phyloP scores from a whole-genome alignment of 1,140 invertebrate genomes.

The Panulirus ornatus region DNA sequence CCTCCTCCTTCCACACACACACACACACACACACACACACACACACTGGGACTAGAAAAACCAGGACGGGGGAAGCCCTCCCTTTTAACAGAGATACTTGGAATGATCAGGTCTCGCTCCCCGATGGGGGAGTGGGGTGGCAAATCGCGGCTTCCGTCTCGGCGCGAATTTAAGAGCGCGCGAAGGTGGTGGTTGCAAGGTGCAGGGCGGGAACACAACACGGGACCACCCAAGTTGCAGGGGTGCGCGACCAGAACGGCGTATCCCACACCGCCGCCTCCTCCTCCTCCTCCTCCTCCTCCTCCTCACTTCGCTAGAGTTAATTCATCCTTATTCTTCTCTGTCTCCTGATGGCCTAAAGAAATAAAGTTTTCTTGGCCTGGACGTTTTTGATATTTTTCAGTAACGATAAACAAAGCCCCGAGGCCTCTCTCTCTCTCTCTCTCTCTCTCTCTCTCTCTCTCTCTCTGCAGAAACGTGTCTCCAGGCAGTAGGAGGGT shows the following conservation, averaged over 20 bases:
- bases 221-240: conserved; percentile 47
- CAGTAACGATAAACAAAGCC: too few relatives aligned
- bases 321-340: conserved; percentile 50
- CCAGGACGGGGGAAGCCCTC: background rate
- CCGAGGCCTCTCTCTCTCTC: too few relatives aligned
- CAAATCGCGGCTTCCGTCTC: background rate
- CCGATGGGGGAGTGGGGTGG: background rate
- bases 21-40: background rate
- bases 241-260: background rate
- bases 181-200: conserved; percentile 51
- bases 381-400: too few relatives aligned
- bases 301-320: background rate
- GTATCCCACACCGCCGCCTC: conserved; percentile 5
- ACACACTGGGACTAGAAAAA: background rate
- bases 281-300: background rate
- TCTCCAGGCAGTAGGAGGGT: too few relatives aligned
- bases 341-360: conserved; percentile 29
- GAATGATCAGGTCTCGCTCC: background rate
- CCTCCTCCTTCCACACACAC: background rate
- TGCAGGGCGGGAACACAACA: conserved; percentile 8
- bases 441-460: too few relatives aligned
- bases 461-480: too few relatives aligned
- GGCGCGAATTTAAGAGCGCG: conserved; percentile 45
- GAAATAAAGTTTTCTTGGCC: too few relatives aligned
- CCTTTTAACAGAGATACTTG: background rate